phyloP scores from a whole-genome alignment of 1,140 invertebrate species.

The Eupristina koningsbergeri region DNA sequence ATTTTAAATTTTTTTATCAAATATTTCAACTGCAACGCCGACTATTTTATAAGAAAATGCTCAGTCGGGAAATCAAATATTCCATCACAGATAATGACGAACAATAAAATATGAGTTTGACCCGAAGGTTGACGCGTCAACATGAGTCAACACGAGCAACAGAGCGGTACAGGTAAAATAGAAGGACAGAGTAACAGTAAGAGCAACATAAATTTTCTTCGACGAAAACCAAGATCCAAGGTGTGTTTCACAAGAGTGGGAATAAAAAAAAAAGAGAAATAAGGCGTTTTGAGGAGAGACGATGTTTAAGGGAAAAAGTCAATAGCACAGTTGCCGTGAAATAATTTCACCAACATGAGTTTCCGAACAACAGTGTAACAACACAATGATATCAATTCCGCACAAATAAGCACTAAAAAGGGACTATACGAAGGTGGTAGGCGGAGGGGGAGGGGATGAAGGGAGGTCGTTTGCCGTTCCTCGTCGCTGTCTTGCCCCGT shows the following conservation, averaged over 20 bases:
- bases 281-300: not conserved
- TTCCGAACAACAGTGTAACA: not conserved
- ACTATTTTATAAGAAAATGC: too few species aligned
- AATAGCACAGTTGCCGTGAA: not conserved
- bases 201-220: not conserved
- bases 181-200: not conserved
- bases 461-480: too few species aligned
- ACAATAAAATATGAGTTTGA: too few species aligned
- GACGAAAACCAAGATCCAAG: not conserved
- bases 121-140: too few species aligned
- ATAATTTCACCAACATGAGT: not conserved
- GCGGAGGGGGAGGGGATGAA: too few species aligned
- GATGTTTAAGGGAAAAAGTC: not conserved
- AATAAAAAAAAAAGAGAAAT: not conserved
- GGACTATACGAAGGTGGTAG: not conserved
- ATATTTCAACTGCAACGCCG: too few species aligned
- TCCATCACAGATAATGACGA: too few species aligned
- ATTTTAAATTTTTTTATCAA: too few species aligned
- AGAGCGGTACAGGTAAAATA: not conserved
- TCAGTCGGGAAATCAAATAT: too few species aligned
- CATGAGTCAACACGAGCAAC: too few species aligned
- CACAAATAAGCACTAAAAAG: not conserved
- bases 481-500: not conserved
- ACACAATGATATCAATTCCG: slow-evolving; percentile 15
- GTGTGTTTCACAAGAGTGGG: not conserved